A percentile compares a stretch with the other conserved stretches of the same genome.
These are phyloP conservation scores for Nannoperca australis DNA, from an alignment of 2,797 vertebrate species.

Conservation along the genomic window DNA sequence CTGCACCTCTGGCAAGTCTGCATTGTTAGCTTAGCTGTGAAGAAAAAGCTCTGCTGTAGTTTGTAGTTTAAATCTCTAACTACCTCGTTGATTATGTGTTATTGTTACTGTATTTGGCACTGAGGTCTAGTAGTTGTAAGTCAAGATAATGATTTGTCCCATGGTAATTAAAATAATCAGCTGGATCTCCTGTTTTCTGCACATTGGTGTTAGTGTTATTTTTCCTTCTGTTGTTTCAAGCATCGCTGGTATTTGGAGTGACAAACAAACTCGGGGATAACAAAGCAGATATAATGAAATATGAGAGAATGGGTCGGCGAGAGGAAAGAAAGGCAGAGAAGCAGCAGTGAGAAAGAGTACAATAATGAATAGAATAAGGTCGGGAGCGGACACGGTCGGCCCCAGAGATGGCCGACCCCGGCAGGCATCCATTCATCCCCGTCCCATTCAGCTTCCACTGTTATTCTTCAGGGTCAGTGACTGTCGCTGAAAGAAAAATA, in stretches of 20 bases:
- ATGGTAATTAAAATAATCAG: neutral
- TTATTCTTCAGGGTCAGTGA: conserved; percentile 82
- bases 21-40: no score
- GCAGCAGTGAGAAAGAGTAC: conserved; percentile 28
- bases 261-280: conserved; percentile 35
- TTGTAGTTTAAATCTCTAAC: no score
- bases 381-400: conserved; percentile 17
- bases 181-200: neutral
- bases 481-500: conserved; percentile 77
- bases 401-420: conserved; percentile 51
- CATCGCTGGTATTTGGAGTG: conserved; percentile 26
- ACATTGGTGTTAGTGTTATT: neutral
- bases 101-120: neutral
- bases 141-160: neutral
- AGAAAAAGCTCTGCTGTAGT: no score
- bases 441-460: conserved; percentile 66
- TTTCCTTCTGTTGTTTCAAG: conserved; percentile 2
- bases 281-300: conserved; percentile 32
- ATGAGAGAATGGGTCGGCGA: neutral
- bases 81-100: no score
- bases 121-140: neutral
- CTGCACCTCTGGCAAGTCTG: no score
- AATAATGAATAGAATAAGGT: conserved; percentile 71
- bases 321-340: conserved; percentile 18
- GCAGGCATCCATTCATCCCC: conserved; percentile 63